Conservation (phyloP, 2,888 invertebrate species). For the Ormyrus rosae region DNA sequence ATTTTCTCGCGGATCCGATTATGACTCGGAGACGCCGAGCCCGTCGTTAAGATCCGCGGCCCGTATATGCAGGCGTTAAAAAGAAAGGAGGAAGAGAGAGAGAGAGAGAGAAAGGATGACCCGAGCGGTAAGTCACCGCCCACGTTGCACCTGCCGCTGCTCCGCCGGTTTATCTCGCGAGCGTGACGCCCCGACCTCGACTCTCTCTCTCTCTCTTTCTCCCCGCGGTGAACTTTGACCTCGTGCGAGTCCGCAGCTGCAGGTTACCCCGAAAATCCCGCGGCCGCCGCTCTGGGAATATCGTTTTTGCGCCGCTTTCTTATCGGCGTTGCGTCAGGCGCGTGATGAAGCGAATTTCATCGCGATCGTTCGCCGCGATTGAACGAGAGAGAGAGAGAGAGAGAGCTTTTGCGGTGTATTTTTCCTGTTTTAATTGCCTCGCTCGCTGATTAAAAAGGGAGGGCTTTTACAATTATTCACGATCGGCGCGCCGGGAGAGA, state of each 20-base stretch:
- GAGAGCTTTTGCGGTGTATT: no score
- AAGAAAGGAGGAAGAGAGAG: not conserved
- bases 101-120: conserved; percentile 60
- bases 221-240: conserved; percentile 14
- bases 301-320: conserved; percentile 2
- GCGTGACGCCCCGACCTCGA: conserved; percentile 59
- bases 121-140: conserved; percentile 66
- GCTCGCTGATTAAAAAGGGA: not conserved
- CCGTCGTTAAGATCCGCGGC: conserved; percentile 30
- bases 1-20: conserved; percentile 41
- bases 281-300: not conserved
- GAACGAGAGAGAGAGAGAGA: no score
- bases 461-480: no score
- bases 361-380: no score
- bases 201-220: not conserved
- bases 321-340: conserved; percentile 15
- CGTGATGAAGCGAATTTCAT: no score
- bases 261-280: conserved; percentile 28
- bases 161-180: conserved; percentile 71
- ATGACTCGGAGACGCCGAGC: conserved; percentile 18
- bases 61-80: conserved; percentile 59
- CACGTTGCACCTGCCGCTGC: conserved; percentile 72
- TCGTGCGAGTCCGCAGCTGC: conserved; percentile 41
- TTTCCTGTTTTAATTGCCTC: not conserved
- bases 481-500: no score